Evolutionary conservation across 2,888 invertebrate species (phyloP), one percentile per base, ranked within the genome.

Genomic region (Heliconius ethilla): DNA sequence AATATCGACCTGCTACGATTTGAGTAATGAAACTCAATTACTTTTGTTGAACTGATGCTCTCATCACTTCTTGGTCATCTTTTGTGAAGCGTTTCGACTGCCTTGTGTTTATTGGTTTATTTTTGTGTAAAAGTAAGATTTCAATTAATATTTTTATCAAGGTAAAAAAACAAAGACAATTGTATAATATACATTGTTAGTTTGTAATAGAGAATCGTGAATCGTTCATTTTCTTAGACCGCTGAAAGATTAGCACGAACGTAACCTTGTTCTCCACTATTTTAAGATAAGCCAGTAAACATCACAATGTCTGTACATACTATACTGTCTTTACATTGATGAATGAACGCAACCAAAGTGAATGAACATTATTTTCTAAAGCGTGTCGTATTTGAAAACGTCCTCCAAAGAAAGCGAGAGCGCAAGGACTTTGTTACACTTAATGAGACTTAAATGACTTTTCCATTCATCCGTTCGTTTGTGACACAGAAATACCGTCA

Each of bases 1-100:
- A n/a, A n/a, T n/a, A n/a, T n/a, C n/a, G n/a, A n/a, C n/a, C 80
- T 81, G 77, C 78, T 75, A 78, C 74, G 76, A 76, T 80, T 77
- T 69, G 65, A 66, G 76, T 75, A 78, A 80, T 80, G 59, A 78
- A 78, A 78, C 74, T 76, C 78, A 80, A 80, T 80, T 80, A 78
- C 76, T 76, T 80, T 80, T 80, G 80, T 78, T 78, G 75, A 62
- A 66, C 75, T 76, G 78, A 78, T 72, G 78, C 33, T 33, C 33
- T 33, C 33, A 33, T 33, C 33, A 33, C 6, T 33, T 33, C 33
- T 33, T 66, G 70, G 70, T 74, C 65, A 70, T 74, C 63, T 59
- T 78, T 62, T 76, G 45, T 65, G 40, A 33, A 63, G n/a, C 25
- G 29, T 72, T 72, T 66, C 33, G 22, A 66, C 66, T 59, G n/a